A percentile compares a stretch with the other conserved stretches of the same genome.
phyloP scores from a whole-genome alignment of 2,797 vertebrate species.

The Monodelphis domestica region DNA sequence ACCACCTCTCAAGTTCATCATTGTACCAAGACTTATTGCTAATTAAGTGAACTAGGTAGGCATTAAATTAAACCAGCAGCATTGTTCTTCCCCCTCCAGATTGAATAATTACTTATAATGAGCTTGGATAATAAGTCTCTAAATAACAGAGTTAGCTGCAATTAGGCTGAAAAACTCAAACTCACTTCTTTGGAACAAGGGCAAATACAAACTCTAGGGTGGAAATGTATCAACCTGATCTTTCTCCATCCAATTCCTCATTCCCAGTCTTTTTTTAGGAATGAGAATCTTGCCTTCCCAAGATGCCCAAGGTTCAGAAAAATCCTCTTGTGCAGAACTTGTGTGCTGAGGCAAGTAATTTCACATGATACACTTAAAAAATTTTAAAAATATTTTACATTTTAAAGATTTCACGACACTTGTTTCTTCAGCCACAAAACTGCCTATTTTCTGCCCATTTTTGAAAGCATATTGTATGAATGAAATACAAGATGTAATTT shows the following conservation, averaged over 20 bases:
- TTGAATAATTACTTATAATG: constrained; percentile 68
- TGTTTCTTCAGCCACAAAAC: background rate
- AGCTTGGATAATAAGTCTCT: constrained; percentile 60
- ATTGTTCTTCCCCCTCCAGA: constrained; percentile 59
- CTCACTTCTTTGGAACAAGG: constrained; percentile 14
- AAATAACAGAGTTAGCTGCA: constrained; percentile 61
- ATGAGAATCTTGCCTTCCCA: background rate
- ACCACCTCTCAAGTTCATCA: background rate
- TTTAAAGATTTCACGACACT: background rate
- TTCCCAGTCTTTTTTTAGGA: background rate
- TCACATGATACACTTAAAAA: too few species aligned
- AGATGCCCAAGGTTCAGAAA: background rate
- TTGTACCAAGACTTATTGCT: constrained; percentile 69
- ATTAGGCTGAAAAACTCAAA: constrained; percentile 59
- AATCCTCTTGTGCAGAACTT: background rate
- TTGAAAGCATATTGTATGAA: background rate
- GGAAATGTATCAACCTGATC: background rate
- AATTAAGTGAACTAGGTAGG: constrained; percentile 75
- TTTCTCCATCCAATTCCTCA: background rate
- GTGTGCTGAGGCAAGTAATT: background rate
- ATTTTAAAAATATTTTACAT: too few species aligned
- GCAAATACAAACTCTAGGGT: constrained; percentile 16
- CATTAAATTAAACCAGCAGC: constrained; percentile 70
- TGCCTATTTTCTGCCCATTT: too few species aligned
- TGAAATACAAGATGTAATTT: background rate